A percentile compares a stretch with the other conserved stretches of the same genome.
Conservation (phyloP, 2,797 vertebrate species). For the Argyrosomus regius region DNA sequence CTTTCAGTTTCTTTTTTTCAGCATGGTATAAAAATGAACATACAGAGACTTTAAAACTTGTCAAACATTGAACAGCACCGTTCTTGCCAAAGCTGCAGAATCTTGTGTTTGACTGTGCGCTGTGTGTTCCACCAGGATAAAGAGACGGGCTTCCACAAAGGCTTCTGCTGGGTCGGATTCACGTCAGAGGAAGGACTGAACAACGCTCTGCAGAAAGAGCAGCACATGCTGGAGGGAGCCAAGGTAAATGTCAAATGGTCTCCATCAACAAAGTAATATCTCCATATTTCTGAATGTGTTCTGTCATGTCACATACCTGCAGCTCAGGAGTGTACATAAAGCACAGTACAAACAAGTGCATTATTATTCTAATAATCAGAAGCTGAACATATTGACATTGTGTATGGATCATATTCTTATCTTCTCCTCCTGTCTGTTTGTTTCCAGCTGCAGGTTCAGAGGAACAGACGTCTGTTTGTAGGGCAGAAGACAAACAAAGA, state of each 20-base stretch:
- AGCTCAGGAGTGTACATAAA: neutral
- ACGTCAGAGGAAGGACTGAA: constrained; percentile 82
- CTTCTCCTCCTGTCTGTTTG: neutral
- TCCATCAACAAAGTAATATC: neutral
- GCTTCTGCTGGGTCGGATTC: constrained; percentile 90
- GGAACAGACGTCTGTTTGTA: constrained; percentile 65
- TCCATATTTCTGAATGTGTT: too few relatives aligned
- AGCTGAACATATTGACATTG: neutral
- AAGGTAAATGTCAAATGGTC: constrained; percentile 81
- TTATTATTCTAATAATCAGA: too few relatives aligned
- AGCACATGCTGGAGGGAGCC: constrained; percentile 89
- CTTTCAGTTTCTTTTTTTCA: neutral
- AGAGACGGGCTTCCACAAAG: constrained; percentile 92
- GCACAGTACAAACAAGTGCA: too few relatives aligned
- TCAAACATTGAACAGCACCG: neutral
- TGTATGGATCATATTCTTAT: neutral
- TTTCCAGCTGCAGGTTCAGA: constrained; percentile 87
- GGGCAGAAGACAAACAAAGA: constrained; percentile 63
- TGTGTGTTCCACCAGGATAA: constrained; percentile 83
- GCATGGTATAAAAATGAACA: neutral
- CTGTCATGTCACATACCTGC: neutral
- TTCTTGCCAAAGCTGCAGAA: neutral
- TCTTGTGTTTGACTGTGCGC: constrained; percentile 6
- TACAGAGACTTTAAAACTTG: neutral
- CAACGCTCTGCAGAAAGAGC: constrained; percentile 89